Evolutionary conservation across 2,797 vertebrate genomes (phyloP).

Genomic region (Tolypeutes matacus): DNA sequence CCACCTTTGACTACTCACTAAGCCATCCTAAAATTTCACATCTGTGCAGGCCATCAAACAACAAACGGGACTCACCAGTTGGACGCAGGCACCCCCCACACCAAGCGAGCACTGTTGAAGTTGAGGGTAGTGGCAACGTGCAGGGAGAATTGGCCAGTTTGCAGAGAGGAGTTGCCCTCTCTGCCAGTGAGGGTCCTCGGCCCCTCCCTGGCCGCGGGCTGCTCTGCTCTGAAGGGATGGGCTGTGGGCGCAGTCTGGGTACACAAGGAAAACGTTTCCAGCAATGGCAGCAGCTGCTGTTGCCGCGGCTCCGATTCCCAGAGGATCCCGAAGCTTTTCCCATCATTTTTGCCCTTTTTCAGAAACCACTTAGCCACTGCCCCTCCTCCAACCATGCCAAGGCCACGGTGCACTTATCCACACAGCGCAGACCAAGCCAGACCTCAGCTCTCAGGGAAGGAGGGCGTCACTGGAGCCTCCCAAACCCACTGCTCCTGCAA

Average conservation of each 20-base stretch:
- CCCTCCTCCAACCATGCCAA: slow-evolving; percentile 78
- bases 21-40: not conserved
- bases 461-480: not conserved
- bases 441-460: slow-evolving; percentile 39
- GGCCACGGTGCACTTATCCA: slow-evolving; percentile 62
- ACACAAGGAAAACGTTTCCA: slow-evolving; percentile 62
- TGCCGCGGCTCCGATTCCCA: slow-evolving; percentile 85
- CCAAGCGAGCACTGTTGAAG: not conserved
- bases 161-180: not conserved
- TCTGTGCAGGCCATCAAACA: not conserved
- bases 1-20: not conserved
- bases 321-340: slow-evolving; percentile 89
- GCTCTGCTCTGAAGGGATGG: not conserved
- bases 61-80: slow-evolving; percentile 72
- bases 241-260: slow-evolving; percentile 36
- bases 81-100: not conserved
- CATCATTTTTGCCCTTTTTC: slow-evolving; percentile 87
- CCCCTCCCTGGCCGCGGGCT: not conserved
- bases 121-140: not conserved
- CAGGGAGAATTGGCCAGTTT: not conserved
- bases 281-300: slow-evolving; percentile 82
- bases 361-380: slow-evolving; percentile 87
- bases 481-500: not conserved
- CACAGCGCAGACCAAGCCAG: slow-evolving; percentile 9
- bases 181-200: slow-evolving; percentile 35